phyloP scores from a whole-genome alignment of 2,888 invertebrate species.

The Hylaea fasciaria region DNA sequence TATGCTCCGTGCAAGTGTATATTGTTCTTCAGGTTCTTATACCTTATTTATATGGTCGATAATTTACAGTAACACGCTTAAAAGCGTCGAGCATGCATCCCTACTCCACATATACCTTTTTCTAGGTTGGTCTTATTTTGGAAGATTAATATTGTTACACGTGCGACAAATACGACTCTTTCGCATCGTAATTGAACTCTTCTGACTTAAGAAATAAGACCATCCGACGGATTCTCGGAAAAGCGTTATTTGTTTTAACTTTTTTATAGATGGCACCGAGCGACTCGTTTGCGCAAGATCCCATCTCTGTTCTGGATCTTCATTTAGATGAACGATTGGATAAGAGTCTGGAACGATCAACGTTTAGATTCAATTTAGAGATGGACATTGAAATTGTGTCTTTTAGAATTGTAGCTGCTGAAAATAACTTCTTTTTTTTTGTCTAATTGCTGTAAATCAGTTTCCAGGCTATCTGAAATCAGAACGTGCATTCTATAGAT shows the following conservation, averaged over 20 bases:
- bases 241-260: not conserved
- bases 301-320: constrained; percentile 1
- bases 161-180: not conserved
- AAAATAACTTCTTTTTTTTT: not conserved
- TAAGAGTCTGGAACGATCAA: not conserved
- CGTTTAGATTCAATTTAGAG: not conserved
- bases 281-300: not conserved
- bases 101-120: too few species aligned
- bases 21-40: too few species aligned
- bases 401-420: not conserved
- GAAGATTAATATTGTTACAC: not conserved
- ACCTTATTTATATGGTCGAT: too few species aligned
- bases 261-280: not conserved
- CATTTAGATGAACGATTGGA: constrained; percentile 4
- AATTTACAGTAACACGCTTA: too few species aligned
- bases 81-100: too few species aligned
- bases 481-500: too few species aligned
- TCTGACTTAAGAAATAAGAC: not conserved
- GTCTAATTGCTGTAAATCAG: too few species aligned
- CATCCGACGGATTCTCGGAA: not conserved
- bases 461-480: too few species aligned
- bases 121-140: not conserved
- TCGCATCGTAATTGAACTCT: not conserved
- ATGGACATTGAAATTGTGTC: not conserved
- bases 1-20: too few species aligned